Percentiles rank a stretch among this genome's conserved stretches.
Evolutionary conservation across 2,113 vertebrate genomes (phyloP).

Genomic region (Eolophus roseicapilla): DNA sequence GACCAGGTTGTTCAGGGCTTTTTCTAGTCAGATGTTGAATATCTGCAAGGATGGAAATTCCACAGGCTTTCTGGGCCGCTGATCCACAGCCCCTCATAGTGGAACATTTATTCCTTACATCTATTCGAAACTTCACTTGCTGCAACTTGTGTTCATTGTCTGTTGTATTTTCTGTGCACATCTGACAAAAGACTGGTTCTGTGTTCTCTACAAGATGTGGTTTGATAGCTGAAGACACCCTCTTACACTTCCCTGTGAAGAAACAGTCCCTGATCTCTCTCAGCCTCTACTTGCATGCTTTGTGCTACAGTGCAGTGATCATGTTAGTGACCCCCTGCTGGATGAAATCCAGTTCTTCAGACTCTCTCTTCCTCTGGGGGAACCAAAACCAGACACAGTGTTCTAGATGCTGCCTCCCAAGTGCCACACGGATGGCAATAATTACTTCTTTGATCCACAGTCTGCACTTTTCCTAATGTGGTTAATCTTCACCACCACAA

Average conservation of each 20-base stretch:
- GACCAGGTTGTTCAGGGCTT: not conserved
- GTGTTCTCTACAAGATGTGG: not conserved
- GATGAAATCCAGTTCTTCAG: not conserved
- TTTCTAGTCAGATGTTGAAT: not conserved
- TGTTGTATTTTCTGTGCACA: fast-evolving
- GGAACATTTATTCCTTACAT: not conserved
- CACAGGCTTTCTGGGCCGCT: not conserved
- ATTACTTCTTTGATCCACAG: not conserved
- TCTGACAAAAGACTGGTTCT: not conserved
- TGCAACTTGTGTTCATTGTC: not conserved
- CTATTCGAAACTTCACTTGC: not conserved
- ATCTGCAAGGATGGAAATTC: not conserved
- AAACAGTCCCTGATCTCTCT: not conserved
- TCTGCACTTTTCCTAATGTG: not conserved
- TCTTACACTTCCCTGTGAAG: not conserved
- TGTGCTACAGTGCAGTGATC: not conserved
- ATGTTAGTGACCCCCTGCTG: not conserved
- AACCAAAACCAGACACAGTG: not conserved
- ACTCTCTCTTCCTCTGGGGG: not conserved
- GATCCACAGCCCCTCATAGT: not conserved
- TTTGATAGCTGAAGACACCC: not conserved
- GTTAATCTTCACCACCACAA: not conserved
- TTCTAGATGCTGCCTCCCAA: not conserved
- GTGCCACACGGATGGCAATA: not conserved
- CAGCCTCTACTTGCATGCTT: not conserved